Percentiles rank a stretch among this genome's conserved stretches.
phyloP scores from a whole-genome alignment of 2,113 vertebrate species.

The Illadopsis cleaveri region DNA sequence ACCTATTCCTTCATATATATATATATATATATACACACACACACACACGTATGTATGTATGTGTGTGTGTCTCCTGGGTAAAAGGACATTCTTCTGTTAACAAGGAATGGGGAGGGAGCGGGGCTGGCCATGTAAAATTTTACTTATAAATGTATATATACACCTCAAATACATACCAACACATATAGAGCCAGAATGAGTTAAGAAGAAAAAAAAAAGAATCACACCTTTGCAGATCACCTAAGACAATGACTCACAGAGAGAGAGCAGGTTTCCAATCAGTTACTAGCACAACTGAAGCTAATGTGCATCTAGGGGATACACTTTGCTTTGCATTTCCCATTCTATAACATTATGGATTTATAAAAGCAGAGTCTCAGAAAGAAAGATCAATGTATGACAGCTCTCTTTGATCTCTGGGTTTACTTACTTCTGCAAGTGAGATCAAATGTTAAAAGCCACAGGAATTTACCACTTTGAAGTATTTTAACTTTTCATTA shows the following conservation, averaged over 20 bases:
- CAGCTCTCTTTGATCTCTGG: constrained; percentile 51
- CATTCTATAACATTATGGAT: constrained; percentile 26
- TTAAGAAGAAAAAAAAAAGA: neutral
- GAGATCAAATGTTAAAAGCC: constrained; percentile 41
- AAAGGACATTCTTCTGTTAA: neutral
- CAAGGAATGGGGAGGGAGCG: neutral
- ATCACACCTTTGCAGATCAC: neutral
- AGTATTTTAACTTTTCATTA: constrained; percentile 59
- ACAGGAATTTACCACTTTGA: constrained; percentile 51
- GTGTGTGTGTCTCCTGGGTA: neutral
- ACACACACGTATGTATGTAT: too few relatives aligned
- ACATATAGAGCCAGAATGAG: neutral
- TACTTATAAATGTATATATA: neutral
- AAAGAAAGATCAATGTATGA: constrained; percentile 44
- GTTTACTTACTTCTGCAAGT: constrained; percentile 52
- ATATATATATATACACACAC: too few relatives aligned
- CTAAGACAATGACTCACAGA: neutral
- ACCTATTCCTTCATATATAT: neutral
- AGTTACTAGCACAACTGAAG: neutral
- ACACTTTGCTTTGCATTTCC: neutral
- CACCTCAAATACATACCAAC: neutral
- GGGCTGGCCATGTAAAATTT: neutral
- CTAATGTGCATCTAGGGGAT: constrained; percentile 12
- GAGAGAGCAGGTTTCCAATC: neutral
- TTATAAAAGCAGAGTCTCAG: constrained; percentile 32